These are phyloP conservation scores for Toxotes jaculatrix DNA, from an alignment of 2,113 vertebrate genomes.

Conservation along the genomic window DNA sequence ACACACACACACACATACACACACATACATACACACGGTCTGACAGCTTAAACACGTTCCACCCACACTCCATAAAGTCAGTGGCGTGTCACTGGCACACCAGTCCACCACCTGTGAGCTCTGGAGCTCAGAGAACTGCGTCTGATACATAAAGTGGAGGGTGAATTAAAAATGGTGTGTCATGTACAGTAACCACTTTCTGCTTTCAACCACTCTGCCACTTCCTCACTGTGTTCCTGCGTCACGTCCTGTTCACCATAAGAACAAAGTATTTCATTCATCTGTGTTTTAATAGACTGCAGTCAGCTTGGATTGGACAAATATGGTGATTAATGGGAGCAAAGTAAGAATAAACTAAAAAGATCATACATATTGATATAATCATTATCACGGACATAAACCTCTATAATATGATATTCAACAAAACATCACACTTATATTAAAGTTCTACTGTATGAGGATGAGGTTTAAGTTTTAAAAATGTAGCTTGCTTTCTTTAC, in stretches of 20 bases:
- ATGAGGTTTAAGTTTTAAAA: background rate
- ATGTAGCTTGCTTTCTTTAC: background rate
- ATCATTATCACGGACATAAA: too few species aligned
- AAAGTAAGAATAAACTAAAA: background rate
- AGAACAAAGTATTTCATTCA: background rate
- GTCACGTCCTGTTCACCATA: background rate
- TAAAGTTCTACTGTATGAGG: too few species aligned
- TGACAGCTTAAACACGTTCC: background rate
- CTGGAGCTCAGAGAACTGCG: background rate
- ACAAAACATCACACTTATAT: too few species aligned
- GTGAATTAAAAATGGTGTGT: background rate
- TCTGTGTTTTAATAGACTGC: background rate
- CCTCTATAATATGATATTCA: too few species aligned
- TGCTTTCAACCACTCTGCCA: background rate
- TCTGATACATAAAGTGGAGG: background rate
- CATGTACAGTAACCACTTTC: background rate
- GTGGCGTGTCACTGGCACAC: background rate
- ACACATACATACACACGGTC: background rate
- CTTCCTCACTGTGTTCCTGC: too few species aligned
- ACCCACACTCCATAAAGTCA: background rate
- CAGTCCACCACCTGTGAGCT: background rate
- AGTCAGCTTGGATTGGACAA: background rate
- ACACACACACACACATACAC: background rate
- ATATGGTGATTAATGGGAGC: background rate
- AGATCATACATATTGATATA: too few species aligned